Conservation (phyloP, 2,888 invertebrate genomes). For the Erynnis tages region DNA sequence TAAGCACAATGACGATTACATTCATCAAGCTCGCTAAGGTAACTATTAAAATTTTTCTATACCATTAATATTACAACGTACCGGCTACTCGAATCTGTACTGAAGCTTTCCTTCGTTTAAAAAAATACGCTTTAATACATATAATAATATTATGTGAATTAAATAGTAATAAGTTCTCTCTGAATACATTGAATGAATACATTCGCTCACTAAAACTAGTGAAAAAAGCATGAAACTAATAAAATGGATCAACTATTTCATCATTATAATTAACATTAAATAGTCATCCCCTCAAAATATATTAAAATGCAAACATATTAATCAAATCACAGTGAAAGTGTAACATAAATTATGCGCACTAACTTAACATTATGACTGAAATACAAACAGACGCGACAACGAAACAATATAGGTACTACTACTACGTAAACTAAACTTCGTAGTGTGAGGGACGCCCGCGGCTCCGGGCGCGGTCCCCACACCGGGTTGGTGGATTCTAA, state of each 20-base stretch:
- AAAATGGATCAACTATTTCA: slow-evolving; percentile 35
- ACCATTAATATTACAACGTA: slow-evolving; percentile 60
- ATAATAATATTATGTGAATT: slow-evolving; percentile 23
- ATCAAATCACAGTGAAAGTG: slow-evolving; percentile 77
- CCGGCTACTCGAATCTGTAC: slow-evolving; percentile 72
- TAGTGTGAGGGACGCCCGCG: slow-evolving; percentile 49
- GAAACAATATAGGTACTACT: slow-evolving; percentile 53
- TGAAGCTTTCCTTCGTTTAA: slow-evolving; percentile 68
- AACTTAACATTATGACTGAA: slow-evolving; percentile 74
- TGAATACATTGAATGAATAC: slow-evolving; percentile 34
- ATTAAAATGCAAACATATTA: slow-evolving; percentile 71
- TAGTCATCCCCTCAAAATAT: slow-evolving; percentile 50
- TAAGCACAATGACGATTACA: slow-evolving; percentile 80
- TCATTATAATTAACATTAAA: slow-evolving; percentile 27
- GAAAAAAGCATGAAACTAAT: slow-evolving; percentile 33
- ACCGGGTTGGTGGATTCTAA: slow-evolving; percentile 49
- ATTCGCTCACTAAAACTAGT: slow-evolving; percentile 35
- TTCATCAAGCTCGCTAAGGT: slow-evolving; percentile 77
- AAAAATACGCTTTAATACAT: slow-evolving; percentile 43
- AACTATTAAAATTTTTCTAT: slow-evolving; percentile 68
- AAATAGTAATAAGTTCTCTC: slow-evolving; percentile 24
- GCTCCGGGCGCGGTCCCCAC: slow-evolving; percentile 33
- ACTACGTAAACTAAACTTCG: slow-evolving; percentile 56
- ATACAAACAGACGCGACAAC: slow-evolving; percentile 61
- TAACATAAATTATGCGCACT: slow-evolving; percentile 71